Evolutionary conservation across 2,888 invertebrate genomes (phyloP).

Genomic region (Apocheima hispidaria): DNA sequence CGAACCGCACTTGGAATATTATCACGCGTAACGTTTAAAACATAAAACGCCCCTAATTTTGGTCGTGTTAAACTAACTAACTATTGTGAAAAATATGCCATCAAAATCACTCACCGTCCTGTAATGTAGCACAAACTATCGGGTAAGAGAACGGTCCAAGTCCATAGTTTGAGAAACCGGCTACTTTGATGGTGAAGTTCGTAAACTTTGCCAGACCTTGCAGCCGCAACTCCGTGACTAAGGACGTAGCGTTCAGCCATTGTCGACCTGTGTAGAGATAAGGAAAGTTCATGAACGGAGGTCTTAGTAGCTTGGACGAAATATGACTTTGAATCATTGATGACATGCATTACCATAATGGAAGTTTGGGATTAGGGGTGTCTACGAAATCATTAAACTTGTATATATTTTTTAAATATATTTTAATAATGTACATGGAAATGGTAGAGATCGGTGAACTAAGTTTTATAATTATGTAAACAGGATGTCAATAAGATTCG

Average conservation of each 20-base stretch:
- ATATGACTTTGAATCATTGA: constrained; percentile 23
- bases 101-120: constrained; percentile 88
- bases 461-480: no score
- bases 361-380: constrained; percentile 20
- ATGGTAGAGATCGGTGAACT: no score
- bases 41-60: no score
- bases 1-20: no score
- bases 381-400: no score
- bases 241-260: constrained; percentile 85
- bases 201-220: constrained; percentile 93
- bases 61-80: not conserved
- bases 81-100: not conserved
- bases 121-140: constrained; percentile 92
- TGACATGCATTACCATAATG: constrained; percentile 21
- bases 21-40: no score
- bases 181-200: constrained; percentile 94
- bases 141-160: constrained; percentile 92
- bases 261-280: constrained; percentile 67
- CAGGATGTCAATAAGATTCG: no score
- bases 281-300: constrained; percentile 16
- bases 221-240: constrained; percentile 91
- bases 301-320: constrained; percentile 16
- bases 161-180: constrained; percentile 94
- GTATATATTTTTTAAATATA: no score
- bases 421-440: no score